phyloP scores from a whole-genome alignment of 2,113 vertebrate species.

The Cardinalis cardinalis region DNA sequence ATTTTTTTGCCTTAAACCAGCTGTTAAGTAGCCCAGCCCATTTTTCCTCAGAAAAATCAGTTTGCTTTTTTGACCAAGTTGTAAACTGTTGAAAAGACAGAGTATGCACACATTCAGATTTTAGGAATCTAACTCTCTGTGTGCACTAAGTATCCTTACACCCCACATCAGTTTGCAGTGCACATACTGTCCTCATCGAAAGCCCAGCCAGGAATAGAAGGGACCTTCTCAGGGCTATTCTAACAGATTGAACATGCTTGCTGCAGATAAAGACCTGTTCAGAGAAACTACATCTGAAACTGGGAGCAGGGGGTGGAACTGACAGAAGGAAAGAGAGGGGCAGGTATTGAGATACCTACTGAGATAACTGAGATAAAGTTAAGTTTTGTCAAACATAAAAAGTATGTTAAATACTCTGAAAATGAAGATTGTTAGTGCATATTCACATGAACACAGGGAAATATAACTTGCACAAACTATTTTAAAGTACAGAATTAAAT shows the following conservation, averaged over 20 bases:
- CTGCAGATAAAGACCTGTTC: background rate
- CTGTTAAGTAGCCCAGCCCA: background rate
- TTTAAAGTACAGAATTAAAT: background rate
- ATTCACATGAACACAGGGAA: background rate
- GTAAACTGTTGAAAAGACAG: background rate
- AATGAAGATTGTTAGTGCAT: background rate
- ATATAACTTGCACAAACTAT: background rate
- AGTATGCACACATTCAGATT: background rate
- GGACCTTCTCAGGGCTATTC: background rate
- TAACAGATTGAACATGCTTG: background rate
- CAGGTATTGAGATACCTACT: background rate
- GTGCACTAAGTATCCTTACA: background rate
- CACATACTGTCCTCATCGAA: background rate
- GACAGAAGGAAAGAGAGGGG: background rate
- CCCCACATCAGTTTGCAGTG: accelerated
- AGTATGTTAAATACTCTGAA: background rate
- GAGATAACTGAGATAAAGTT: background rate
- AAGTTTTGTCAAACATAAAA: background rate
- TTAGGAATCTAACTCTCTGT: background rate
- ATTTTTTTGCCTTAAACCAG: background rate
- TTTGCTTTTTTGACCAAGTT: background rate
- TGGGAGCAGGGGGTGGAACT: background rate
- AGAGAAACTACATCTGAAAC: background rate
- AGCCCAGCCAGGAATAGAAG: background rate
- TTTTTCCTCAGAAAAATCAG: background rate